Evolutionary conservation across 1,140 invertebrate genomes (phyloP).

Genomic region (Paracyclopina nana): DNA sequence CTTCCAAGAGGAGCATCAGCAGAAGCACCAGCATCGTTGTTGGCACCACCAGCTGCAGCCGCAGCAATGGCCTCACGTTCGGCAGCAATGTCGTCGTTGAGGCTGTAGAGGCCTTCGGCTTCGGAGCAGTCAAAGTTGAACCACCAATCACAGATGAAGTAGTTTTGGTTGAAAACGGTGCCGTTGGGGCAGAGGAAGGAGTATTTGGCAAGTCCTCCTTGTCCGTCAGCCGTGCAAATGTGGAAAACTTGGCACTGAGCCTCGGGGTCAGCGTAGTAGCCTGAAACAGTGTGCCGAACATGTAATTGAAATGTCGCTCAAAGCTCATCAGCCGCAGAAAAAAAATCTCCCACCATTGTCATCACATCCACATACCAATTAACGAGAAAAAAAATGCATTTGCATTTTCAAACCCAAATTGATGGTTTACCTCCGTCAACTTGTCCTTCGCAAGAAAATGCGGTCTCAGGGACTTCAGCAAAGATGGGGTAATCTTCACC

Average conservation of each 20-base stretch:
- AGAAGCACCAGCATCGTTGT: neutral
- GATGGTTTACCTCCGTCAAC: slow-evolving; percentile 31
- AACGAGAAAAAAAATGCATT: no score
- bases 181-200: slow-evolving; percentile 76
- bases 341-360: no score
- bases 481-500: slow-evolving; percentile 25
- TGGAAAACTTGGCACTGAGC: slow-evolving; percentile 22
- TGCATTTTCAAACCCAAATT: no score
- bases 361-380: no score
- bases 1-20: neutral
- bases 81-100: slow-evolving; percentile 12
- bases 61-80: slow-evolving; percentile 3
- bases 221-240: slow-evolving; percentile 20
- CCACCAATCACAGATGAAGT: slow-evolving; percentile 19
- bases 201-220: slow-evolving; percentile 35
- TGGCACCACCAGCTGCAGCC: neutral
- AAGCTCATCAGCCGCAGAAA: no score
- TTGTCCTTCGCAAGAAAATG: slow-evolving; percentile 24
- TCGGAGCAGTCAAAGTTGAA: slow-evolving; percentile 18
- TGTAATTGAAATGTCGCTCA: no score
- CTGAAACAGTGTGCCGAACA: slow-evolving; percentile 34
- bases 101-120: slow-evolving; percentile 11
- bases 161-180: slow-evolving; percentile 69
- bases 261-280: slow-evolving; percentile 22
- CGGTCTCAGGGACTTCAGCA: slow-evolving; percentile 24